Evolutionary conservation across 2,113 vertebrate genomes (phyloP).

Genomic region (Megaceryle maxima): DNA sequence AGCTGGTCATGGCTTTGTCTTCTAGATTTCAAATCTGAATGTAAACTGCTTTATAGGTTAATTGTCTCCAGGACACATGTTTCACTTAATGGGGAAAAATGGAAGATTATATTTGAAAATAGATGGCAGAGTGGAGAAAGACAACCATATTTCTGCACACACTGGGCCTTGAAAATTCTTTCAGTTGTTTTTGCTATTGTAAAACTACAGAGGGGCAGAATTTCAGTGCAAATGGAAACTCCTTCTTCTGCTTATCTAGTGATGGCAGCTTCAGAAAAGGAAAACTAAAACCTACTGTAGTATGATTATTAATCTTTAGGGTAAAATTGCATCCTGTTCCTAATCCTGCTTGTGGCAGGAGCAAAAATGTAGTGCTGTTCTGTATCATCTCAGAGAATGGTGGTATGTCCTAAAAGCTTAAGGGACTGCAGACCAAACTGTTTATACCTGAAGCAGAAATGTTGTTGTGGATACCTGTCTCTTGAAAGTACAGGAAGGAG

Average conservation of each 20-base stretch:
- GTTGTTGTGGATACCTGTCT: neutral
- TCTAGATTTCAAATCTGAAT: neutral
- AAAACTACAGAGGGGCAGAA: neutral
- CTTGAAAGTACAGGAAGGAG: neutral
- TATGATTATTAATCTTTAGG: neutral
- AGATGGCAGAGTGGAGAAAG: neutral
- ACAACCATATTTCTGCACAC: neutral
- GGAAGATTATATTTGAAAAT: neutral
- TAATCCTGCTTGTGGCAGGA: neutral
- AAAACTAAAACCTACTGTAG: neutral
- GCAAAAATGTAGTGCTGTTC: neutral
- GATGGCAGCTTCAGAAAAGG: neutral
- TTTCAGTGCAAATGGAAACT: neutral
- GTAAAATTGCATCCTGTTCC: neutral
- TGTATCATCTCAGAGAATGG: neutral
- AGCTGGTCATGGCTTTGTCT: neutral
- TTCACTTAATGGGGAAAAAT: neutral
- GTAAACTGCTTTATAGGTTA: neutral
- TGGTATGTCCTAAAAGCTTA: neutral
- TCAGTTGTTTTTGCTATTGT: neutral
- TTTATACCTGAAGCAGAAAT: slow-evolving; percentile 7
- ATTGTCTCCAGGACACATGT: neutral
- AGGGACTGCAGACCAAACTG: neutral
- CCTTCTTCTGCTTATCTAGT: neutral
- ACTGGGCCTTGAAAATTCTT: neutral